Percentiles rank a stretch among this genome's conserved stretches.
Conservation (phyloP, 2,888 invertebrate genomes). For the Dryobotodes eremita region DNA sequence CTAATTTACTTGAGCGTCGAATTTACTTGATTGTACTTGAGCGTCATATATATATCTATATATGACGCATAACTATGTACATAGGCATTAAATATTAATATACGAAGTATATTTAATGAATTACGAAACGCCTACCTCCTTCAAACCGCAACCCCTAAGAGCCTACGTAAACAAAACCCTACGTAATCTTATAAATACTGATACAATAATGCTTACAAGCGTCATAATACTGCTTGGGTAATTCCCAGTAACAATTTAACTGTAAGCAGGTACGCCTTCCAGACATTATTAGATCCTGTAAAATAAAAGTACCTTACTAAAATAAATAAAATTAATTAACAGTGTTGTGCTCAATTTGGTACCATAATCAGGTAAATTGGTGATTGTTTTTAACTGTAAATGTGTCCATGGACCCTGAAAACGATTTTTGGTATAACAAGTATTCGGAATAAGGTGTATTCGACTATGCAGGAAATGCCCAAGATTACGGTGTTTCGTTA, state of each 20-base stretch:
- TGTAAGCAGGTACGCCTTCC: neutral
- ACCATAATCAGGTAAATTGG: conserved; percentile 20
- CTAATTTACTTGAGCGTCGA: too few species aligned
- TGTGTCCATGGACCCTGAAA: neutral
- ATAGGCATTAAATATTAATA: neutral
- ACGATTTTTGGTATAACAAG: neutral
- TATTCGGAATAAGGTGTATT: neutral
- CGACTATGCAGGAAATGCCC: too few species aligned
- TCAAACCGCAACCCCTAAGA: conserved; percentile 22
- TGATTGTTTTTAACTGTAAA: conserved; percentile 25
- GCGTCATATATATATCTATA: too few species aligned
- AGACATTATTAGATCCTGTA: conserved; percentile 11
- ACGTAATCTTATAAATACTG: conserved; percentile 52
- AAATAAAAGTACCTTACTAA: conserved; percentile 26
- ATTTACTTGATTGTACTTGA: too few species aligned
- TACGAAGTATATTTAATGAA: conserved; percentile 19
- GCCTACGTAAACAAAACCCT: conserved; percentile 43
- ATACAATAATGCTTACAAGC: conserved; percentile 39
- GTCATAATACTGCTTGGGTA: conserved; percentile 25
- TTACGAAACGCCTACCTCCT: conserved; percentile 7
- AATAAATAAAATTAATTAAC: conserved; percentile 14
- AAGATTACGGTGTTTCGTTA: neutral
- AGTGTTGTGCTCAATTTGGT: conserved; percentile 7
- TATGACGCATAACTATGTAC: neutral
- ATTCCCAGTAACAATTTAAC: conserved; percentile 11